Percentiles rank a stretch among this genome's conserved stretches.
These are phyloP conservation scores for Acanthoscelides obtectus DNA, from an alignment of 2,888 invertebrate species.

Conservation along the genomic window DNA sequence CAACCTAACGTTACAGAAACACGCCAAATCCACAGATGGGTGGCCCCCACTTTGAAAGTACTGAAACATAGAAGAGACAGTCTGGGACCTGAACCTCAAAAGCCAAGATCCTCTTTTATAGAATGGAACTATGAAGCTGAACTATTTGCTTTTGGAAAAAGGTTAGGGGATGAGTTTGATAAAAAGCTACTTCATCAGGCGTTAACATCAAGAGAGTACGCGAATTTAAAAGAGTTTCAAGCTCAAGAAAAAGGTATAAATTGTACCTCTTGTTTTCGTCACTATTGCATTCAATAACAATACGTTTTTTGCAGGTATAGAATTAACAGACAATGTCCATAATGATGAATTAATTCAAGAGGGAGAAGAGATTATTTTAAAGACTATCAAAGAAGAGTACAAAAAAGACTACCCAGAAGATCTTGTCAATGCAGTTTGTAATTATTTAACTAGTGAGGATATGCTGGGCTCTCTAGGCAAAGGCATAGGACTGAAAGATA, in stretches of 20 bases:
- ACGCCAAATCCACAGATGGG: slow-evolving; percentile 56
- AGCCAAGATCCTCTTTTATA: slow-evolving; percentile 59
- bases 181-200: slow-evolving; percentile 65
- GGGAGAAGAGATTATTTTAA: slow-evolving; percentile 63
- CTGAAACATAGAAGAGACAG: slow-evolving; percentile 57
- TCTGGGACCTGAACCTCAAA: slow-evolving; percentile 51
- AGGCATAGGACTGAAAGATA: slow-evolving; percentile 77
- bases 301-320: slow-evolving; percentile 6
- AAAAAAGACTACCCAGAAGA: slow-evolving; percentile 72
- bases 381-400: slow-evolving; percentile 60
- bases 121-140: slow-evolving; percentile 89
- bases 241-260: slow-evolving; percentile 45
- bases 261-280: not conserved
- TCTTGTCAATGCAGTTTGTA: slow-evolving; percentile 64
- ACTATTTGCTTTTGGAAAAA: slow-evolving; percentile 79
- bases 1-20: slow-evolving; percentile 1
- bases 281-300: not conserved
- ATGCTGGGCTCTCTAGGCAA: slow-evolving; percentile 66
- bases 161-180: slow-evolving; percentile 81
- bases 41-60: slow-evolving; percentile 63
- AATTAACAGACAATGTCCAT: slow-evolving; percentile 40
- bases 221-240: slow-evolving; percentile 64
- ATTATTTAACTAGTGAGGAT: slow-evolving; percentile 61
- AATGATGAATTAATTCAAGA: slow-evolving; percentile 64
- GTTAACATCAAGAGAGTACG: slow-evolving; percentile 75